Conservation (phyloP, 1,140 invertebrate genomes). For the Sycophaga agraensis region DNA sequence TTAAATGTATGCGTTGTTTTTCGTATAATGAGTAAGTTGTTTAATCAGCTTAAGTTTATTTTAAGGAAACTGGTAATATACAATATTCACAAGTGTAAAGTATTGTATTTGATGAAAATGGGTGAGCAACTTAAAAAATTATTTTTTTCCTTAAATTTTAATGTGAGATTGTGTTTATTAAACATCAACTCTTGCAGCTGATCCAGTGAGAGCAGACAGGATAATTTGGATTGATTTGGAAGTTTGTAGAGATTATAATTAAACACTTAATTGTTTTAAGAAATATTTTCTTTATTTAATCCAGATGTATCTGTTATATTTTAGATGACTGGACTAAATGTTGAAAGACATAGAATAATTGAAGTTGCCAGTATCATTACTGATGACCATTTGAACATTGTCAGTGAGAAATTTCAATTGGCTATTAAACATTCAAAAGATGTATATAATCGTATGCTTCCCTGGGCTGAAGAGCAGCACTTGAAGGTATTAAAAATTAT, state of each 20-base stretch:
- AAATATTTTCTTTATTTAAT: neutral
- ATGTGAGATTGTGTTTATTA: neutral
- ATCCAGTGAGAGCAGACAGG: neutral
- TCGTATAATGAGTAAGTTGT: conserved; percentile 7
- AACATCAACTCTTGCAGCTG: conserved; percentile 3
- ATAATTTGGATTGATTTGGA: conserved; percentile 49
- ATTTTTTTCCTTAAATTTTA: neutral
- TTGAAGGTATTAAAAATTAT: conserved; percentile 59
- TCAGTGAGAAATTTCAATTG: conserved; percentile 76
- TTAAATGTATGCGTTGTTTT: neutral
- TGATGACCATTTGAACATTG: conserved; percentile 75
- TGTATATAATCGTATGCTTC: conserved; percentile 77
- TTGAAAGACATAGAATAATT: conserved; percentile 76
- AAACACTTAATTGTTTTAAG: neutral
- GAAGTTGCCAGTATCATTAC: conserved; percentile 89
- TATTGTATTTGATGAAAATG: conserved; percentile 8
- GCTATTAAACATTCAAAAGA: conserved; percentile 78
- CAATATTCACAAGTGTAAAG: conserved; percentile 23
- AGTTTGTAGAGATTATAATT: conserved; percentile 31
- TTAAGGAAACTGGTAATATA: conserved; percentile 6
- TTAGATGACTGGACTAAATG: conserved; percentile 66
- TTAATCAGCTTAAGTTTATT: neutral
- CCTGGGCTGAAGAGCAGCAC: conserved; percentile 82
- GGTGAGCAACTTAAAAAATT: neutral
- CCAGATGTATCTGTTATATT: conserved; percentile 28